Conservation (phyloP, 2,888 invertebrate species). For the Pterobdella sp. region DNA sequence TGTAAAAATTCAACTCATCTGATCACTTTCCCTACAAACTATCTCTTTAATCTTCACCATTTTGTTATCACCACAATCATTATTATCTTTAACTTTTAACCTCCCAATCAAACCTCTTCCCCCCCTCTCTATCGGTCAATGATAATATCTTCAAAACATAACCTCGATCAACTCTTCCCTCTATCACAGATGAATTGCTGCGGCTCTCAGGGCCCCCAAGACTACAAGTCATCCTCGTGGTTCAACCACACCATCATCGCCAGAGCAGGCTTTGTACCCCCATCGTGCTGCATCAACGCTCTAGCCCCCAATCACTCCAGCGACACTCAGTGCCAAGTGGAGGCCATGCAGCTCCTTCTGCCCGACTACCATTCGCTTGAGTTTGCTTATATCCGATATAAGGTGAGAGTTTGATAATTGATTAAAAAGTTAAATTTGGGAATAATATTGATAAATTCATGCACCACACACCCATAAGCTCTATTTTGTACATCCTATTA, state of each 20-base stretch:
- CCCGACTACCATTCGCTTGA: conserved; percentile 4
- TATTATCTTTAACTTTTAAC: neutral
- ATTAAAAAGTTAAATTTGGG: neutral
- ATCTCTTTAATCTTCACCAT: no score
- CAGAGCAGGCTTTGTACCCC: conserved; percentile 27
- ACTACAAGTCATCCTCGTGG: conserved; percentile 27
- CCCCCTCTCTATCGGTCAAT: neutral
- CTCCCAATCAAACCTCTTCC: neutral
- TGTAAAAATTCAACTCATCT: no score
- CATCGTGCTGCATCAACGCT: conserved; percentile 24
- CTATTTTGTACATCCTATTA: no score
- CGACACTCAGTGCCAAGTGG: conserved; percentile 26
- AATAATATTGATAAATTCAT: no score
- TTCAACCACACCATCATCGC: conserved; percentile 29
- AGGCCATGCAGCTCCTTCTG: conserved; percentile 18
- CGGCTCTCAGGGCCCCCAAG: conserved; percentile 24
- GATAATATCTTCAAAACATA: no score
- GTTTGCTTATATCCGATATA: neutral
- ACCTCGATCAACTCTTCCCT: no score
- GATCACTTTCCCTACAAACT: neutral
- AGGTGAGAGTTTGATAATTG: conserved; percentile 7
- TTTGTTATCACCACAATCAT: neutral
- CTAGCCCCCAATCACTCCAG: conserved; percentile 5
- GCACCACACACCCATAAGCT: no score
- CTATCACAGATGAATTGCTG: conserved; percentile 30